Evolutionary conservation across 2,113 vertebrate species (phyloP), one percentile per base, ranked within the genome.

Genomic region (Eurypyga helias): DNA sequence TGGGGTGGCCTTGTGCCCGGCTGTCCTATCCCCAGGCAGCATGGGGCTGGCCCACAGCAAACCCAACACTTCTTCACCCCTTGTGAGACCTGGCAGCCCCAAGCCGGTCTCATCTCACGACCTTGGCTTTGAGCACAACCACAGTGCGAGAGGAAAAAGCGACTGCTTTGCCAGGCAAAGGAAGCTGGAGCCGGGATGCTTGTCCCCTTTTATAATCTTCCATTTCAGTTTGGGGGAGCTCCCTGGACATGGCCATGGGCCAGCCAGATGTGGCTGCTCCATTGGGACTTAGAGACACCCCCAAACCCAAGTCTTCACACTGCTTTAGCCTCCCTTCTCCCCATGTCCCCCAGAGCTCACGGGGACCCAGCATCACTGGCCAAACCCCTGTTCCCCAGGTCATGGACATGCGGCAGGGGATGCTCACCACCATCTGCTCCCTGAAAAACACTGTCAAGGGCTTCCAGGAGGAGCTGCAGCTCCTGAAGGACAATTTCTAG

Each of bases 401-500:
- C n/a, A 97, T 94, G 88, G 78, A 80, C 26, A 90, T 41, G 2
- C 52, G 98, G 61, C 97, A 98, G 89, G 97, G 98, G 20, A 69
- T 97, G 62, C 93, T 97, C 57, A 96, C 41, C 7, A 89, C 91
- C 19, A 54, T 95, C 48, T 83, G 66, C 36, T 29, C 49, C 23
- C 65, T 98, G 64, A 90, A 94, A 78, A 36, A 3, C 21, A 83
- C 78, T 3, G 7, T 16, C 0, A 25, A 95, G 12, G 54, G 18
- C 31, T 95, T 97, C 24, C 83, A 93, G 79, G 83, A 93, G 9
- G 96, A 98, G 19, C 66, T 98, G 87, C 90, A 94, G 45, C 8
- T 48, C 38, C 76, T 97, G 61, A 97, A 96, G 77, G 55, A 55
- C 11, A 23, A 23, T 34, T 60, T 96, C 76, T 83, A 72, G 14